Percentiles rank a stretch among this genome's conserved stretches.
phyloP scores from a whole-genome alignment of 2,797 vertebrate species.

The Betta splendens region DNA sequence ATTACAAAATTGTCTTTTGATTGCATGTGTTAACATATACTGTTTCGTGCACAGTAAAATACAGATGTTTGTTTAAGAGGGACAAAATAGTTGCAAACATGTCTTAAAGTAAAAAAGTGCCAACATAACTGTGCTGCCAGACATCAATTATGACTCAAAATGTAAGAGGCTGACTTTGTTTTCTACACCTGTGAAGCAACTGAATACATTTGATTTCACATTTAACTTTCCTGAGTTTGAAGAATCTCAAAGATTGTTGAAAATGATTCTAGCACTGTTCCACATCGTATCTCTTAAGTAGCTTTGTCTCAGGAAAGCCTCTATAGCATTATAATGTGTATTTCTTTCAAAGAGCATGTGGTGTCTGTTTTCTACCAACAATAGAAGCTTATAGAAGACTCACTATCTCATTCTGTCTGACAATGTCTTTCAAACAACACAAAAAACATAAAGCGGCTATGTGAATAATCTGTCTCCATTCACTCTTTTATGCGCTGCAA shows the following conservation, averaged over 20 bases:
- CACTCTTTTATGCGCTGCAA: slow-evolving; percentile 17
- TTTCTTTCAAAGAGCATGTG: background rate
- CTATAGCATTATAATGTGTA: background rate
- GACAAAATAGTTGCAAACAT: too few species aligned
- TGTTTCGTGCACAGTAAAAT: background rate
- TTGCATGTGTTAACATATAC: slow-evolving; percentile 11
- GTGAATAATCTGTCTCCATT: slow-evolving; percentile 39
- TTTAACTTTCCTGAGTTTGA: background rate
- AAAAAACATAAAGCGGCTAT: slow-evolving; percentile 28
- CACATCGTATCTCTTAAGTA: background rate
- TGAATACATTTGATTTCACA: background rate
- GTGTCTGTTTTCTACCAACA: background rate
- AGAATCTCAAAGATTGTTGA: background rate
- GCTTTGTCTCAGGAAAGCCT: background rate
- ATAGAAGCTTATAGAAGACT: slow-evolving; percentile 10
- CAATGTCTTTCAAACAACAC: slow-evolving; percentile 24
- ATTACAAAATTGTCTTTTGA: slow-evolving; percentile 9
- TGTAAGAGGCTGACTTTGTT: background rate
- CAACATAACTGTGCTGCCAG: background rate
- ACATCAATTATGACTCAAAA: background rate
- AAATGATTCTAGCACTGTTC: background rate
- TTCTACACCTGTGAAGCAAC: background rate
- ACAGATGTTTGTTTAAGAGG: background rate
- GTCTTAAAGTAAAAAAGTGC: background rate
- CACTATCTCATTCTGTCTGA: slow-evolving; percentile 15